phyloP scores from a whole-genome alignment of 92 coral and sea anemone species.

The Ricordea florida region DNA sequence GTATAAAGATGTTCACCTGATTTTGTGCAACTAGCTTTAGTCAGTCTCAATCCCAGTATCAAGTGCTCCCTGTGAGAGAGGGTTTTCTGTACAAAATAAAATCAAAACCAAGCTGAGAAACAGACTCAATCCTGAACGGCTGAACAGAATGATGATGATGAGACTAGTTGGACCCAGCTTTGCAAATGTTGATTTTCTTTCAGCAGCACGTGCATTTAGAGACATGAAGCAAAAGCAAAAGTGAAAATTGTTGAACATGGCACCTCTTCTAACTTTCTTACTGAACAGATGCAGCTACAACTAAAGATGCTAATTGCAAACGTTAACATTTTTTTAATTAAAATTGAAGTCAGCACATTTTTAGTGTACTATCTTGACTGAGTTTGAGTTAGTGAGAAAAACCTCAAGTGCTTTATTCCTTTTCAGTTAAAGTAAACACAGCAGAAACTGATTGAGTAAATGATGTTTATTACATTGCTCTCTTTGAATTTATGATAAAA shows the following conservation, averaged over 20 bases:
- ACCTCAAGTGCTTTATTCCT: background rate
- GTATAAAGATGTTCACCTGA: background rate
- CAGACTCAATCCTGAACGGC: slow-evolving; percentile 13
- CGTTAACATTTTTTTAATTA: background rate
- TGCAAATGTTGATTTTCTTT: slow-evolving; percentile 17
- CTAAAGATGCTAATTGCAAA: background rate
- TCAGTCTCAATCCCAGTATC: slow-evolving; percentile 16
- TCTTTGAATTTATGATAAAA: slow-evolving; percentile 1
- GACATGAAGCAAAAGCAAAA: slow-evolving; percentile 21
- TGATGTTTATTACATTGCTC: no score
- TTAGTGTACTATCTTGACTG: background rate
- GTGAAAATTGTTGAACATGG: background rate
- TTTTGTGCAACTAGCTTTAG: slow-evolving; percentile 16
- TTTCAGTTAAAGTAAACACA: no score
- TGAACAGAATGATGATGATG: slow-evolving; percentile 27
- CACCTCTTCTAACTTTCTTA: background rate
- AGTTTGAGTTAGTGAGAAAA: background rate
- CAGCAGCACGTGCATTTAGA: slow-evolving; percentile 3
- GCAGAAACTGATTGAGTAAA: no score
- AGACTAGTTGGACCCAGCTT: slow-evolving; percentile 12
- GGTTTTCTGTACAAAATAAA: slow-evolving; percentile 23
- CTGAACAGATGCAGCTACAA: background rate
- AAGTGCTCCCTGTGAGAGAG: slow-evolving; percentile 26
- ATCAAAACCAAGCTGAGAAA: slow-evolving; percentile 8
- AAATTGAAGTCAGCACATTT: background rate